Conservation (phyloP, 2,113 vertebrate species). For the Megaceryle torquata region DNA sequence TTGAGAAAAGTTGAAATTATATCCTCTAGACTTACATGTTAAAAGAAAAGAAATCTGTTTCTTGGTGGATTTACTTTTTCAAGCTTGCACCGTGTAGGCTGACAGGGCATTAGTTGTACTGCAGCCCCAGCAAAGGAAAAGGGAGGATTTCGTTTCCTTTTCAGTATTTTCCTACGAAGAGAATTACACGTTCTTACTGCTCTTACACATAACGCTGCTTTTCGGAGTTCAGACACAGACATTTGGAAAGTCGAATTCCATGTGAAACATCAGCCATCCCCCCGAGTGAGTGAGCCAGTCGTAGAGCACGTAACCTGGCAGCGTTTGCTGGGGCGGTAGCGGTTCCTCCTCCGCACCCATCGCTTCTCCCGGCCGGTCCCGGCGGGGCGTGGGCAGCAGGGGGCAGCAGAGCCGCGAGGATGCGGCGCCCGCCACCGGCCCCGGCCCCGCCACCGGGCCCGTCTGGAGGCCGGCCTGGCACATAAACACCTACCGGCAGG, state of each 20-base stretch:
- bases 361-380: too few relatives aligned
- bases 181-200: neutral
- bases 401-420: slow-evolving; percentile 87
- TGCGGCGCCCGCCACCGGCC: neutral
- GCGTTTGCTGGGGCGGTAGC: neutral
- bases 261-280: fast-evolving
- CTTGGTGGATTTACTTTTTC: neutral
- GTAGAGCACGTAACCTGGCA: too few relatives aligned
- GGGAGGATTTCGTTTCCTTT: neutral
- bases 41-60: neutral
- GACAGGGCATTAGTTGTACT: fast-evolving
- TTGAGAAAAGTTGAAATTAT: too few relatives aligned
- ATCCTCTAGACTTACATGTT: fast-evolving
- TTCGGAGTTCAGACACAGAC: fast-evolving
- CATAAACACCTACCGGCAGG: slow-evolving; percentile 74
- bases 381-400: slow-evolving; percentile 50
- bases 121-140: neutral
- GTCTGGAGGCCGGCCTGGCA: too few relatives aligned
- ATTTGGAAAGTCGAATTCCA: neutral
- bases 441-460: too few relatives aligned
- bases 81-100: fast-evolving
- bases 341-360: neutral
- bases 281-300: fast-evolving
- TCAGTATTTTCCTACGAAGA: fast-evolving
- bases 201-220: fast-evolving